Conservation (phyloP, 2,888 invertebrate species). For the Mellilla xanthometata region DNA sequence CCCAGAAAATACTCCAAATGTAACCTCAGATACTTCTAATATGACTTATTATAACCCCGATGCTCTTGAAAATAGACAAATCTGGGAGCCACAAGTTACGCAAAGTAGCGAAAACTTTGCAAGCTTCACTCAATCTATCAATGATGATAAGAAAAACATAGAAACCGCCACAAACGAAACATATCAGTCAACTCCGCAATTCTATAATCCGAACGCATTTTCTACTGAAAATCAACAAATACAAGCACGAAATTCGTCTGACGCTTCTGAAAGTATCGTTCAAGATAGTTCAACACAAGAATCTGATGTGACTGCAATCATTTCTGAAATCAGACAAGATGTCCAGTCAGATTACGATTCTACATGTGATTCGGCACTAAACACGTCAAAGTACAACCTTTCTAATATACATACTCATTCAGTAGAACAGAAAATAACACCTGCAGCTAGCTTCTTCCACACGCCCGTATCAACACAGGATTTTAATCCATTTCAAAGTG, state of each 20-base stretch:
- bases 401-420: slow-evolving; percentile 6
- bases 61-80: slow-evolving; percentile 6
- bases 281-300: background rate
- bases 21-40: background rate
- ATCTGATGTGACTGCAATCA: background rate
- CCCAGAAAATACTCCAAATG: too few species aligned
- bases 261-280: background rate
- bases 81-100: background rate
- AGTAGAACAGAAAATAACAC: slow-evolving; percentile 10
- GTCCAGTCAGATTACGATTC: background rate
- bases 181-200: background rate
- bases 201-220: slow-evolving; percentile 11
- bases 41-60: slow-evolving; percentile 5
- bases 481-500: background rate
- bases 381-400: slow-evolving; percentile 15
- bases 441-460: slow-evolving; percentile 27
- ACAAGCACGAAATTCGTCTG: background rate
- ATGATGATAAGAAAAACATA: background rate
- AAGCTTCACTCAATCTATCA: background rate
- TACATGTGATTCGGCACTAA: slow-evolving; percentile 8
- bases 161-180: background rate
- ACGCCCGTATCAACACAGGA: slow-evolving; percentile 5
- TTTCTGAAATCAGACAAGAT: background rate
- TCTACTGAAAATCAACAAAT: background rate
- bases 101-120: background rate